Conservation (phyloP, 2,113 vertebrate species). For the Falcunculus frontatus region DNA sequence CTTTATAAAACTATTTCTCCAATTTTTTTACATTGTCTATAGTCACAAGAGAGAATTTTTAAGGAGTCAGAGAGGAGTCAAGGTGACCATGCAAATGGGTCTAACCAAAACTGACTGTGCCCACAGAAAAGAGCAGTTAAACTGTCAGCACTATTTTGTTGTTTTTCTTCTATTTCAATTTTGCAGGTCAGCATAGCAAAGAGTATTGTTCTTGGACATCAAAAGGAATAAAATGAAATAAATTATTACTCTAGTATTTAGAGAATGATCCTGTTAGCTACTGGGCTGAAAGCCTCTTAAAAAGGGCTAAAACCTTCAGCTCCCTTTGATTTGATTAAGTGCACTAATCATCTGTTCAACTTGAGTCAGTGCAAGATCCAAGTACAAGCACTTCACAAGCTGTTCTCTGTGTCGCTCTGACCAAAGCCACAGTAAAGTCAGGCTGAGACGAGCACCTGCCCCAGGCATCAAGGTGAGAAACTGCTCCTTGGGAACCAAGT, state of each 20-base stretch:
- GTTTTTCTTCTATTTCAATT: neutral
- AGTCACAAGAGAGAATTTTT: neutral
- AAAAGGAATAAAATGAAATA: neutral
- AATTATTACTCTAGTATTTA: neutral
- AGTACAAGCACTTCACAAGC: neutral
- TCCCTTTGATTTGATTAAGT: slow-evolving; percentile 35
- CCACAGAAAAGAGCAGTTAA: neutral
- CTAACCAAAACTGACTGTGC: neutral
- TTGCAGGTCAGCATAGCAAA: neutral
- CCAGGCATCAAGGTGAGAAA: neutral
- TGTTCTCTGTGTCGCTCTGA: neutral
- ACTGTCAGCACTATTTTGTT: neutral
- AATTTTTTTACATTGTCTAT: neutral
- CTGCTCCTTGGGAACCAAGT: neutral
- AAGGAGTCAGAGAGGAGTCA: neutral
- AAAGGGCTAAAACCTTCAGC: slow-evolving; percentile 8
- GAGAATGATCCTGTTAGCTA: neutral
- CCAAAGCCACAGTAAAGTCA: neutral
- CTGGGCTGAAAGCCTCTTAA: slow-evolving; percentile 22
- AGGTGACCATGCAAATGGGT: neutral
- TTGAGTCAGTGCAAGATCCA: neutral
- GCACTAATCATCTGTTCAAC: neutral
- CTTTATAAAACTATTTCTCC: neutral
- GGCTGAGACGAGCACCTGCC: neutral
- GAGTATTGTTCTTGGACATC: neutral